Conservation (phyloP, 1,140 invertebrate species). For the Chymomyza costata region DNA sequence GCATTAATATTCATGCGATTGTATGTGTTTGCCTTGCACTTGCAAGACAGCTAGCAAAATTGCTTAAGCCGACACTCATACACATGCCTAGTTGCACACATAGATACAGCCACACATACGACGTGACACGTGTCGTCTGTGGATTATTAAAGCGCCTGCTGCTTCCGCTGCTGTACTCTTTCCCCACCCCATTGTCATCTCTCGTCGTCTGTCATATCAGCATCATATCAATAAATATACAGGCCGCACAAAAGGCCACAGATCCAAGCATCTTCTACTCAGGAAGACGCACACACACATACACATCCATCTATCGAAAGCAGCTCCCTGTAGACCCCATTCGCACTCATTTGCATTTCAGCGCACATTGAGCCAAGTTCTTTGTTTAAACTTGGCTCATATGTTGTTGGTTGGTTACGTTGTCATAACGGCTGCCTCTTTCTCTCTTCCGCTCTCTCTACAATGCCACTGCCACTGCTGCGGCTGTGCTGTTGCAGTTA, state of each 20-base stretch:
- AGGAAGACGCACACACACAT: too few relatives aligned
- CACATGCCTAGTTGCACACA: too few relatives aligned
- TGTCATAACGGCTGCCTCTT: conserved; percentile 41
- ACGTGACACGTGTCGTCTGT: not conserved
- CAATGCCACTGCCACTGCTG: conserved; percentile 16
- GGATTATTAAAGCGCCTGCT: conserved; percentile 46
- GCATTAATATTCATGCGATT: conserved; percentile 67
- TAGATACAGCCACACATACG: conserved; percentile 1
- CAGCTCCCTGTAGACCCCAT: not conserved
- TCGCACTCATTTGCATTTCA: not conserved
- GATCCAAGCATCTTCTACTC: too few relatives aligned
- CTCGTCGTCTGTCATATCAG: conserved; percentile 59
- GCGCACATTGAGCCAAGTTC: conserved; percentile 8
- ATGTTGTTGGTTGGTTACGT: conserved; percentile 22
- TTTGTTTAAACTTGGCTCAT: conserved; percentile 47
- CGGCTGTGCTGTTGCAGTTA: conserved; percentile 47
- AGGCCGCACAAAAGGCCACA: conserved; percentile 57
- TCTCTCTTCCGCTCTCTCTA: too few relatives aligned
- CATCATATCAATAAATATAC: conserved; percentile 70
- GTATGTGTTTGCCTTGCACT: conserved; percentile 59
- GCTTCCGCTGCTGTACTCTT: conserved; percentile 1
- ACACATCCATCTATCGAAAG: not conserved
- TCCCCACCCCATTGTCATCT: too few relatives aligned
- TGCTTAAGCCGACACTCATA: conserved; percentile 49
- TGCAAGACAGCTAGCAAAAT: conserved; percentile 63